These are phyloP conservation scores for Paramormyrops kingsleyae DNA, from an alignment of 2,113 vertebrate genomes.

Conservation along the genomic window DNA sequence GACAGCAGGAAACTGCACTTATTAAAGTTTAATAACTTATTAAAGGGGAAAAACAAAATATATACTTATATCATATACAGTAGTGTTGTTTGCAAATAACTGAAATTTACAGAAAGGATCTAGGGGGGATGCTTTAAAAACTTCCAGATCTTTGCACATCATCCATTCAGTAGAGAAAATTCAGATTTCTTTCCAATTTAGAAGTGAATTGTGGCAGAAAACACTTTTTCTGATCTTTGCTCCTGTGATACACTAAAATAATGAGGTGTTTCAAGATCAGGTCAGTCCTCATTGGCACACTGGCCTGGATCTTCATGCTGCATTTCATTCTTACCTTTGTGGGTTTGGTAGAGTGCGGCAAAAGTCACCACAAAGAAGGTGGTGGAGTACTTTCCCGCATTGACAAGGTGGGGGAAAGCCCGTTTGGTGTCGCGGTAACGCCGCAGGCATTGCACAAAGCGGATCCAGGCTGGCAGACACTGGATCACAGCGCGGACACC, in stretches of 20 bases:
- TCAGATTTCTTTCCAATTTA: not conserved
- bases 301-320: not conserved
- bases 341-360: slow-evolving; percentile 84
- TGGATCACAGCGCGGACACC: slow-evolving; percentile 92
- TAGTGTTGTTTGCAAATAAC: not conserved
- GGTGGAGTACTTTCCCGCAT: slow-evolving; percentile 97
- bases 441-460: slow-evolving; percentile 96
- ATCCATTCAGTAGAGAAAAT: not conserved
- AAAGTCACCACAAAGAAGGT: slow-evolving; percentile 98
- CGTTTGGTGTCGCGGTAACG: slow-evolving; percentile 93
- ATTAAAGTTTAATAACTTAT: not conserved
- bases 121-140: not conserved
- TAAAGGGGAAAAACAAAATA: not conserved
- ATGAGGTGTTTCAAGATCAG: not conserved
- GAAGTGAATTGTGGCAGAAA: not conserved
- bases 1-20: not conserved
- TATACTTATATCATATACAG: not conserved
- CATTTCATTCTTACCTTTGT: slow-evolving; percentile 68
- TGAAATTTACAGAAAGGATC: too few relatives aligned
- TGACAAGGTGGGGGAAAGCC: slow-evolving; percentile 92
- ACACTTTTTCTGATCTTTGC: not conserved
- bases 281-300: not conserved
- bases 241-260: not conserved
- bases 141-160: not conserved
- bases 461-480: slow-evolving; percentile 96